Conservation (phyloP, 2,113 vertebrate species). For the Chrysochloris asiatica region DNA sequence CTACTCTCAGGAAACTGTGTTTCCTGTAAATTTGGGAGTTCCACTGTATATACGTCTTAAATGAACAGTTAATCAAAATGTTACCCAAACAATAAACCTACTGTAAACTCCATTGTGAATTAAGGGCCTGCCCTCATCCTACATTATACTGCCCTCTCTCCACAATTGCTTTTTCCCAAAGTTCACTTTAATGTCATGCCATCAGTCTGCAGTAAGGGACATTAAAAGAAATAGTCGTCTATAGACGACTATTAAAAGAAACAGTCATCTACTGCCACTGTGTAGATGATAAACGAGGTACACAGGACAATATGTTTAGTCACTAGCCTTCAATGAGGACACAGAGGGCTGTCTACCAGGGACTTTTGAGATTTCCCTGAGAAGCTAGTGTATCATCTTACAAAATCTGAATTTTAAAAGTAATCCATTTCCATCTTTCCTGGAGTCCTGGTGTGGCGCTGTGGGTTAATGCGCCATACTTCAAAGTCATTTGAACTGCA, state of each 20-base stretch:
- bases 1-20: neutral
- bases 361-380: neutral
- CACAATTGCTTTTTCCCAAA: conserved; percentile 31
- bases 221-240: neutral
- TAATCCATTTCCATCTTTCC: neutral
- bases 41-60: neutral
- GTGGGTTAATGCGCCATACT: too few species aligned
- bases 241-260: neutral
- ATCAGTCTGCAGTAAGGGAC: neutral
- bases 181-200: neutral
- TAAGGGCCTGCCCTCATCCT: conserved; percentile 9
- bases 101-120: neutral
- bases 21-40: neutral
- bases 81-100: conserved; percentile 16
- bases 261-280: neutral
- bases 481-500: too few species aligned
- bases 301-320: neutral
- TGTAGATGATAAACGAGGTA: neutral
- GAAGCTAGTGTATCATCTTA: neutral
- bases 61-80: conserved; percentile 7
- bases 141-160: neutral
- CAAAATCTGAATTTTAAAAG: neutral
- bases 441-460: too few species aligned
- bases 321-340: neutral
- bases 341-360: neutral